These are phyloP conservation scores for Rotaria socialis DNA, from an alignment of 2,888 invertebrate genomes.

Conservation along the genomic window DNA sequence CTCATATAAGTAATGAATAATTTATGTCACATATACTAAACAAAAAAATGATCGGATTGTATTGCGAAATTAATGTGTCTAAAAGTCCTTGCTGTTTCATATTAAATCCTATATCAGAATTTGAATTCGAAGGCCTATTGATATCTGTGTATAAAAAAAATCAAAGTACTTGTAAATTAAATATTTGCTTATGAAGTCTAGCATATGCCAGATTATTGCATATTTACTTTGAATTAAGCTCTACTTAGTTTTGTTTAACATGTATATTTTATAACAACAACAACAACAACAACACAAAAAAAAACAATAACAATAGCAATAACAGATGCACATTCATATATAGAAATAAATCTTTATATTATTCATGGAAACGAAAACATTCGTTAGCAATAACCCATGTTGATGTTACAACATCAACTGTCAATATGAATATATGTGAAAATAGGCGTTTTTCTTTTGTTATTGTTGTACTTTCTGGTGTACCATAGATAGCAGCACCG, in stretches of 20 bases:
- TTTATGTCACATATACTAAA: too few species aligned
- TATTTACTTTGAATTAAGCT: neutral
- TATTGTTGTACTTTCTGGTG: neutral
- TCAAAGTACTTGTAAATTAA: too few species aligned
- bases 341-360: neutral
- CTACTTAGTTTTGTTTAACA: too few species aligned
- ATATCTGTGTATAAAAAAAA: too few species aligned
- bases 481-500: constrained; percentile 3
- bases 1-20: too few species aligned
- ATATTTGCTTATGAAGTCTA: neutral
- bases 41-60: too few species aligned
- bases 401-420: neutral
- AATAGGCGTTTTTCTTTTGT: constrained; percentile 26
- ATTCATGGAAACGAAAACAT: constrained; percentile 34
- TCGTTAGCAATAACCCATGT: constrained; percentile 27
- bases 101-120: too few species aligned
- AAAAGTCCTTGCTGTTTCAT: too few species aligned
- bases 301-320: neutral
- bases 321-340: neutral
- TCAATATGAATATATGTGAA: neutral
- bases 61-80: too few species aligned
- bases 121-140: too few species aligned
- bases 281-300: neutral
- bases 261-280: neutral
- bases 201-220: neutral